phyloP scores from a whole-genome alignment of 2,888 invertebrate genomes.

The Mechanitis messenoides region DNA sequence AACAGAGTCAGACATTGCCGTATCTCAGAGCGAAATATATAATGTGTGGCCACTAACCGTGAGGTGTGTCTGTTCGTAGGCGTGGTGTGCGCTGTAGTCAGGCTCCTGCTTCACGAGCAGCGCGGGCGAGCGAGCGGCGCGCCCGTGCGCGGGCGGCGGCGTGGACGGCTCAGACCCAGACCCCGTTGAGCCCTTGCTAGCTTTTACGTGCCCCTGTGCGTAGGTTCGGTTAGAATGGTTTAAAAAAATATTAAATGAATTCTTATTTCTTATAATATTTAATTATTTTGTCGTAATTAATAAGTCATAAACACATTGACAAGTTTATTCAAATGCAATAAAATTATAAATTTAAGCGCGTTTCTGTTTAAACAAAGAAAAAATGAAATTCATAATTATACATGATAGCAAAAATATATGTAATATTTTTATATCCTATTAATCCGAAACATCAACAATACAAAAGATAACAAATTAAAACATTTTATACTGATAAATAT shows the following conservation, averaged over 20 bases:
- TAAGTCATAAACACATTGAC: no score
- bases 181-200: conserved; percentile 52
- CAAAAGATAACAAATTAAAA: no score
- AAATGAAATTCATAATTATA: not conserved
- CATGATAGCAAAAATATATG: no score
- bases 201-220: conserved; percentile 54
- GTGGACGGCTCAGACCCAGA: conserved; percentile 72
- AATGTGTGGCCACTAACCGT: conserved; percentile 44
- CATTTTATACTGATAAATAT: no score
- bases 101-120: conserved; percentile 80
- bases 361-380: not conserved
- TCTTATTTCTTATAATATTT: no score
- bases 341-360: not conserved
- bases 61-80: conserved; percentile 67
- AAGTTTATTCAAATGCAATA: no score
- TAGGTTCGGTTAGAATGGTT: not conserved
- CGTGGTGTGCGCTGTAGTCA: conserved; percentile 61
- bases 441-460: not conserved
- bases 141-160: conserved; percentile 69
- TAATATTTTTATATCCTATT: not conserved
- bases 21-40: not conserved
- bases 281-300: no score
- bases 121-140: conserved; percentile 65
- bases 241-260: not conserved
- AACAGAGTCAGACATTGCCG: no score